phyloP scores from a whole-genome alignment of 2,113 vertebrate genomes.

The Orthonyx spaldingii region DNA sequence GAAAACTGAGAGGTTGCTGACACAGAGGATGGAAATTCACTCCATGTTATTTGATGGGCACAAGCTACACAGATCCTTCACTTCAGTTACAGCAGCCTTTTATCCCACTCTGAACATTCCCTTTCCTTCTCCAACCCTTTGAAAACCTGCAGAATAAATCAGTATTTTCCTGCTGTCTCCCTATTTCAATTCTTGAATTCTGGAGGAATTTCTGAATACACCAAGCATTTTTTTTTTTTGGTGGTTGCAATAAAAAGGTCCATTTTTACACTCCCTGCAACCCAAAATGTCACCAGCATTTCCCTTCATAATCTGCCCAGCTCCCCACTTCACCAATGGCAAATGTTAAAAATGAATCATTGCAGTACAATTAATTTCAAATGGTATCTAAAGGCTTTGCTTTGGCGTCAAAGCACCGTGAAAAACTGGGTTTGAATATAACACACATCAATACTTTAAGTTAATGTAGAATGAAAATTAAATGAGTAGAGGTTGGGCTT shows the following conservation, averaged over 20 bases:
- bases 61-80: not conserved
- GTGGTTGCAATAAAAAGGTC: not conserved
- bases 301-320: not conserved
- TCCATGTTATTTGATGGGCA: not conserved
- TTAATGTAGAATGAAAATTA: not conserved
- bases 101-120: not conserved
- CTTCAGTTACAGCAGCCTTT: not conserved
- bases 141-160: not conserved
- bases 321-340: not conserved
- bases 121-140: not conserved
- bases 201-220: not conserved
- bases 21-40: not conserved
- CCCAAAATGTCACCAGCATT: not conserved
- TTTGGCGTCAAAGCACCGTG: not conserved
- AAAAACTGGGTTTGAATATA: not conserved
- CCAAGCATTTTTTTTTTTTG: not conserved
- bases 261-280: not conserved
- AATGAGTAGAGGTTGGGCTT: not conserved
- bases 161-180: not conserved
- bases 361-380: not conserved
- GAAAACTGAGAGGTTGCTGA: not conserved
- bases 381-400: not conserved
- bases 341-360: not conserved
- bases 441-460: not conserved
- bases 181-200: not conserved